Percentiles rank a stretch among this genome's conserved stretches.
Evolutionary conservation across 1,140 invertebrate genomes (phyloP).

Genomic region (Macrosteles quadrilineatus): DNA sequence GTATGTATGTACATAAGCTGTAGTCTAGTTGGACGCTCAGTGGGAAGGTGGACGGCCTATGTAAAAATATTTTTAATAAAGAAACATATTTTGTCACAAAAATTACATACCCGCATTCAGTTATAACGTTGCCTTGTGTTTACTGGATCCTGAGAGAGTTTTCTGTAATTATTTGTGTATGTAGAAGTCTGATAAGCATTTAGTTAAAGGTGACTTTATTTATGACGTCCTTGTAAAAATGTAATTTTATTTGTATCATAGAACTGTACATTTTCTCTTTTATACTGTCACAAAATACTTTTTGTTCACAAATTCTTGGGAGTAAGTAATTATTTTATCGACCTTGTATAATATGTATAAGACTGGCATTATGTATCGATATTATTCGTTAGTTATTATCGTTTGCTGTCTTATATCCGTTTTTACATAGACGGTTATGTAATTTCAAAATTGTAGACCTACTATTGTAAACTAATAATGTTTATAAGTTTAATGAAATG

Average conservation of each 20-base stretch:
- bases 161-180: neutral
- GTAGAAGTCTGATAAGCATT: neutral
- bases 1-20: conserved; percentile 35
- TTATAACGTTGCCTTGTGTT: too few relatives aligned
- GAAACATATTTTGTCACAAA: conserved; percentile 22
- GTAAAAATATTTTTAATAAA: conserved; percentile 28
- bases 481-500: conserved; percentile 12
- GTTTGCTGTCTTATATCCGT: conserved; percentile 3
- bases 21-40: conserved; percentile 24
- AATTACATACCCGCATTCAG: neutral
- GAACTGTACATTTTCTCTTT: conserved; percentile 5
- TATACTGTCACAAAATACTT: neutral
- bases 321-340: conserved; percentile 1
- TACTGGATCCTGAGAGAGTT: too few relatives aligned
- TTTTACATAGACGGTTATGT: conserved; percentile 1
- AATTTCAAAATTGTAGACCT: conserved; percentile 14
- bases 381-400: conserved; percentile 2
- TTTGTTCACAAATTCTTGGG: neutral
- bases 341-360: conserved; percentile 12
- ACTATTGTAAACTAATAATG: conserved; percentile 13
- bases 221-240: neutral
- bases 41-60: conserved; percentile 33
- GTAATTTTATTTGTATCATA: conserved; percentile 26
- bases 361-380: conserved; percentile 14
- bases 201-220: neutral